Base-by-base conservation (phyloP, 2,797 vertebrate species). In the Lithobates sylvaticus region DNA sequence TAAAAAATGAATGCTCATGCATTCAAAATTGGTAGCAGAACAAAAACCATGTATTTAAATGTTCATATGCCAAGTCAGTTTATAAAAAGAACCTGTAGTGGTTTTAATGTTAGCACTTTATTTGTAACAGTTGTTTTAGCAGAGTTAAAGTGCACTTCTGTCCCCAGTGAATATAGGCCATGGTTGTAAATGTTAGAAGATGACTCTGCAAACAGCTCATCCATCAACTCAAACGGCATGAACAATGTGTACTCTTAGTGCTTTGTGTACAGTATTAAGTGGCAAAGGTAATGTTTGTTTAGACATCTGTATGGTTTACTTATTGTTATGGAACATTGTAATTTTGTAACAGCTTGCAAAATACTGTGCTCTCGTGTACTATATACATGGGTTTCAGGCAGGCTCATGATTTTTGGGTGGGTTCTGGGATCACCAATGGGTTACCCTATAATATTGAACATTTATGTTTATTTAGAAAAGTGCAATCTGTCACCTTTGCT, bases 101-200 rank as follows among this genome's bases (percentile, higher is more conserved):
- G 54, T 23, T 61, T 61, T 32, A 32, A 32, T 32, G 32, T 32
- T 32, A 32, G 32, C 32, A 32, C 32, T 32, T 26, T 67, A 13
- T 64, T 27, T 26, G n/a, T 67, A 12, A 67, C 3, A 16, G 23
- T 3, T 67, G 64, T 67, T 67, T 3, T 27, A 67, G 64, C n/a
- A 67, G 64, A 67, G 64, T 10, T 67, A 27, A 27, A 67, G 27
- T 70, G 67, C 32, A 68, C 61, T 47, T 21, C 27, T 82, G 23
- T 61, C 70, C 54, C 34, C 65, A 34, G 9, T 39, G 34, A 74
- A 74, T 82, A 65, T 74, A 82, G 80, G 54, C 65, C 80, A 82
- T 21, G n/a, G 54, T 36, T 58, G n/a, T 27, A 78, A 78, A 78
- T 68, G 61, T 78, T 80, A 54, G 18, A 80, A 21, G 65, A n/a